Conservation (phyloP, 2,888 invertebrate genomes). For the Polymixis flavicincta region DNA sequence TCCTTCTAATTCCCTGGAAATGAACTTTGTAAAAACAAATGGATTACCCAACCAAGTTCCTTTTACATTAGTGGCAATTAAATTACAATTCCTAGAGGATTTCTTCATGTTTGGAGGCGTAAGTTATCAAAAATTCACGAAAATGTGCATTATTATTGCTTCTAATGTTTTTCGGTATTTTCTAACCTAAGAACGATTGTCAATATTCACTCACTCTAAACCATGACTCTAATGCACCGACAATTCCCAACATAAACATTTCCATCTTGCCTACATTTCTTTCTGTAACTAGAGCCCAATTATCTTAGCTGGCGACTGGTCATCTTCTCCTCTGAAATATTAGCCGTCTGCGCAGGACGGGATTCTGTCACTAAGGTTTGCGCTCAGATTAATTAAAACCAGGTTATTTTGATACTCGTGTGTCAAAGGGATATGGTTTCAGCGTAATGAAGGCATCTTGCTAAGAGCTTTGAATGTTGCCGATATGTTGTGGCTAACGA, state of each 20-base stretch:
- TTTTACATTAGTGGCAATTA: neutral
- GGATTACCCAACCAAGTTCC: no score
- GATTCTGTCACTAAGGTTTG: conserved; percentile 72
- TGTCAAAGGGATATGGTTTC: conserved; percentile 84
- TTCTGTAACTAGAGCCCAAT: conserved; percentile 82
- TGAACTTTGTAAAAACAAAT: no score
- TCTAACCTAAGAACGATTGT: neutral
- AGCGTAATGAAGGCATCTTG: conserved; percentile 82
- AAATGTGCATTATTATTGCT: neutral
- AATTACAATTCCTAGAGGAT: neutral
- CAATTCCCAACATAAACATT: conserved; percentile 48
- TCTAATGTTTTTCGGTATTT: neutral
- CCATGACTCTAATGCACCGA: conserved; percentile 21
- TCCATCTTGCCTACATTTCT: conserved; percentile 69
- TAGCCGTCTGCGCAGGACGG: conserved; percentile 72
- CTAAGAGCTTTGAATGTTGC: conserved; percentile 65
- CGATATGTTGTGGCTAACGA: conserved; percentile 60
- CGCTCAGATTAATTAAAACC: conserved; percentile 82
- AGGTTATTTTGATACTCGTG: conserved; percentile 80
- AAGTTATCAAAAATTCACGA: neutral
- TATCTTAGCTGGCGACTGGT: conserved; percentile 77
- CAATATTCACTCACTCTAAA: neutral
- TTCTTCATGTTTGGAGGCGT: neutral
- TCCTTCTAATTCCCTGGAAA: neutral
- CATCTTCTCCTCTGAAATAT: conserved; percentile 83